A percentile compares a stretch with the other conserved stretches of the same genome.
phyloP scores from a whole-genome alignment of 1,140 invertebrate species.

The Ostrea edulis region DNA sequence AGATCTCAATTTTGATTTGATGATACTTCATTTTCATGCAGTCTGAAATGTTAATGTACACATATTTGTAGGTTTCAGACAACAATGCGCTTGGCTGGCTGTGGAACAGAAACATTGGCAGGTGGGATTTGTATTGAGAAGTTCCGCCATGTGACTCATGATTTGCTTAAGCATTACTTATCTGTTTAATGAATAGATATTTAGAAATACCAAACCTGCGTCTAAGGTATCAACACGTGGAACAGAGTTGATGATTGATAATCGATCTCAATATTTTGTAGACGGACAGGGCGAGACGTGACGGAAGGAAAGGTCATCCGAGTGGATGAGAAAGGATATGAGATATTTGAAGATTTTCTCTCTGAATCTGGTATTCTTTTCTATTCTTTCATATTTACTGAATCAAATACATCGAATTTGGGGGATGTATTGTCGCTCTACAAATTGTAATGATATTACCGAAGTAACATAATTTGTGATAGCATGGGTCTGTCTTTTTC shows the following conservation, averaged over 20 bases:
- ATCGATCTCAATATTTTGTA: slow-evolving; percentile 35
- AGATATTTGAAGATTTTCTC: slow-evolving; percentile 68
- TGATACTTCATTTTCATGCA: too few species aligned
- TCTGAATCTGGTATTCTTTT: slow-evolving; percentile 69
- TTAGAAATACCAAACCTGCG: not conserved
- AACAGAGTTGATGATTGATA: not conserved
- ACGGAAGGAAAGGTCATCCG: slow-evolving; percentile 66
- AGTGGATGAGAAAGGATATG: slow-evolving; percentile 60
- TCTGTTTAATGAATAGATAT: not conserved
- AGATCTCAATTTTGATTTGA: too few species aligned
- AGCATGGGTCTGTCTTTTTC: too few species aligned
- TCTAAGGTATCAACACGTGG: not conserved
- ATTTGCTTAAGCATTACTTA: not conserved
- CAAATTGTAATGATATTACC: too few species aligned
- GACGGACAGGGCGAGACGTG: slow-evolving; percentile 62
- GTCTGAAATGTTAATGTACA: not conserved
- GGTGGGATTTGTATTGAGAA: not conserved
- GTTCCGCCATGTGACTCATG: not conserved
- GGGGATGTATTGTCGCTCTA: too few species aligned
- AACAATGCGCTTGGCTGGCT: slow-evolving; percentile 43
- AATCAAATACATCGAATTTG: too few species aligned
- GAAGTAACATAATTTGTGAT: too few species aligned
- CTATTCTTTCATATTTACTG: too few species aligned
- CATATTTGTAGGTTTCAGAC: not conserved
- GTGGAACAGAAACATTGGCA: slow-evolving; percentile 47